Evolutionary conservation across 2,888 invertebrate genomes (phyloP).

Genomic region (Andrena flavipes): DNA sequence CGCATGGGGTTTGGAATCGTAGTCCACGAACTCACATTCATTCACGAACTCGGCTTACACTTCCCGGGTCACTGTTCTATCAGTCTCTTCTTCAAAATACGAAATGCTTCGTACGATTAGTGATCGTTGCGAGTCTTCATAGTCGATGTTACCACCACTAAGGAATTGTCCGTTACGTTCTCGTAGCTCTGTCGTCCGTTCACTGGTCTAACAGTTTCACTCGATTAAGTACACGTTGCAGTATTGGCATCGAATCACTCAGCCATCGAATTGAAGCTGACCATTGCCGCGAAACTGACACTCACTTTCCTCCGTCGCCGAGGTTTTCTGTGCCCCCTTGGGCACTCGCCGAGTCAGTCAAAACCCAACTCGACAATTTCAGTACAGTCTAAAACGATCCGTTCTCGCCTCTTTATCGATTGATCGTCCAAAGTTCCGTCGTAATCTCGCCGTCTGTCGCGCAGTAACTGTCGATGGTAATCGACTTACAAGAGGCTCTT

Average conservation of each 20-base stretch:
- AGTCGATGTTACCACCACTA: neutral
- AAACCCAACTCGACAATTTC: neutral
- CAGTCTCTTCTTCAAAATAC: neutral
- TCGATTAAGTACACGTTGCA: neutral
- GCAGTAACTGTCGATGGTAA: slow-evolving; percentile 34
- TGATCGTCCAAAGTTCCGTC: slow-evolving; percentile 57
- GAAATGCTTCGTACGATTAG: neutral
- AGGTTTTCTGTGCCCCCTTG: neutral
- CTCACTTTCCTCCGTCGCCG: neutral
- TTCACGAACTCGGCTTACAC: neutral
- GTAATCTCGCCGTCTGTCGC: slow-evolving; percentile 51
- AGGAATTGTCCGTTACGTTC: neutral
- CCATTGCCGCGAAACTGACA: neutral
- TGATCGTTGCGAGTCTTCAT: neutral
- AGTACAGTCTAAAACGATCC: slow-evolving; percentile 9
- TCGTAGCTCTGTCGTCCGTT: neutral
- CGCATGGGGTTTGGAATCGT: neutral
- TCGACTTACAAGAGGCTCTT: slow-evolving; percentile 43
- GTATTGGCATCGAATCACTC: neutral
- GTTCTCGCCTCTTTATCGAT: slow-evolving; percentile 41
- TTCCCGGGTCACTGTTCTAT: neutral
- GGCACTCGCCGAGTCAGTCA: neutral
- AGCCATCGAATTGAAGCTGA: neutral
- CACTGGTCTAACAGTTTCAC: neutral
- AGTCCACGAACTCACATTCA: neutral